phyloP scores from a whole-genome alignment of 30 jellyfish, hydroid and myxozoan genomes.

The Nemopilema nomurai region DNA sequence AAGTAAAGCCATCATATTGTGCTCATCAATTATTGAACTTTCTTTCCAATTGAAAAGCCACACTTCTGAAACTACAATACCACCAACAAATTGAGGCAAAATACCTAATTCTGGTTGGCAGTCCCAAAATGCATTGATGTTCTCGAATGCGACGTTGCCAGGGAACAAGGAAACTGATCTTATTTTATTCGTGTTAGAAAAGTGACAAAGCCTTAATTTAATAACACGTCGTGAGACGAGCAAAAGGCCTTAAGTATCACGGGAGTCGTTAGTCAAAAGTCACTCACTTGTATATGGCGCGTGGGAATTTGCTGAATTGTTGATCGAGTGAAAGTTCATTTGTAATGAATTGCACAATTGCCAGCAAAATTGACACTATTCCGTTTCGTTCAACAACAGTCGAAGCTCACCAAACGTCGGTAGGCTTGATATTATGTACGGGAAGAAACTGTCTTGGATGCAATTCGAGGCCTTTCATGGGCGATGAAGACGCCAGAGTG shows the following conservation, averaged over 20 bases:
- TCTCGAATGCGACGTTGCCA: not conserved
- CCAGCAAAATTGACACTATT: constrained; percentile 16
- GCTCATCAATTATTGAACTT: not conserved
- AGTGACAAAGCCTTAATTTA: not conserved
- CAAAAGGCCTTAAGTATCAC: not conserved
- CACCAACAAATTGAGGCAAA: not conserved
- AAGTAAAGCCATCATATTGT: no score
- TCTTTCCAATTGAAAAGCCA: not conserved
- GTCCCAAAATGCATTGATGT: not conserved
- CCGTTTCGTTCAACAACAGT: constrained; percentile 13
- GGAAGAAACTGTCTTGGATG: constrained; percentile 37
- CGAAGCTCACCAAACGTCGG: constrained; percentile 10
- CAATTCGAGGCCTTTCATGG: not conserved
- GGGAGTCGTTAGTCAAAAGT: not conserved
- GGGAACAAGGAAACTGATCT: not conserved
- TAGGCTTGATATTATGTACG: constrained; percentile 11
- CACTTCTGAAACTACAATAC: not conserved
- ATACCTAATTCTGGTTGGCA: not conserved
- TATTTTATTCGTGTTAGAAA: not conserved
- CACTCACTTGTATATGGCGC: not conserved
- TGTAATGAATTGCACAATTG: not conserved
- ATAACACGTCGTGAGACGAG: not conserved
- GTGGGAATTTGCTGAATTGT: not conserved
- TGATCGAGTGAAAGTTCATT: not conserved
- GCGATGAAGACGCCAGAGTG: not conserved